Conservation (phyloP, 1,140 invertebrate genomes). For the Dolichoris vasculosae region DNA sequence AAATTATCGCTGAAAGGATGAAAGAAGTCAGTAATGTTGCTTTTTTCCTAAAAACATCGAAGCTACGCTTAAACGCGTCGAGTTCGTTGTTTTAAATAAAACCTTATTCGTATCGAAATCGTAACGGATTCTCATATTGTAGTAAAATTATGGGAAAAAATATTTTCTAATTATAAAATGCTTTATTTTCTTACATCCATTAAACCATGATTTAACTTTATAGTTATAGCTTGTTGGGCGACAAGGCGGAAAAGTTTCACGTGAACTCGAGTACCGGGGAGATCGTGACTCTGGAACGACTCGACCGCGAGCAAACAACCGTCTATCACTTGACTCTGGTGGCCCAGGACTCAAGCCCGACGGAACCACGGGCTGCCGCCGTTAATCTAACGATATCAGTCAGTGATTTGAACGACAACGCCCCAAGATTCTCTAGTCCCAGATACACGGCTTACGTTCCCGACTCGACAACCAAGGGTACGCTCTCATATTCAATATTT, state of each 20-base stretch:
- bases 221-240: constrained; percentile 86
- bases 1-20: not conserved
- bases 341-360: constrained; percentile 90
- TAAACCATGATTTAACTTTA: not conserved
- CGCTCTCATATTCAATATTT: not conserved
- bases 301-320: constrained; percentile 87
- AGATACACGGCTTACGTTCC: constrained; percentile 86
- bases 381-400: constrained; percentile 88
- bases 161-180: not conserved
- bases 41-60: too few relatives aligned
- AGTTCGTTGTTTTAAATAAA: not conserved
- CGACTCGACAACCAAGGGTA: constrained; percentile 82
- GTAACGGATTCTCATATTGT: not conserved
- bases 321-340: constrained; percentile 88
- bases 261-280: constrained; percentile 85
- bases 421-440: constrained; percentile 83
- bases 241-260: constrained; percentile 84
- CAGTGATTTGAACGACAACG: constrained; percentile 91
- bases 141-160: not conserved
- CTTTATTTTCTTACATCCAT: not conserved
- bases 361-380: constrained; percentile 84
- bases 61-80: not conserved
- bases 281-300: constrained; percentile 80
- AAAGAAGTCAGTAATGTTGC: not conserved
- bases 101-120: not conserved